Evolutionary conservation across 2,113 vertebrate genomes (phyloP), one percentile per base, ranked within the genome.

Genomic region (Donacobius atricapilla): DNA sequence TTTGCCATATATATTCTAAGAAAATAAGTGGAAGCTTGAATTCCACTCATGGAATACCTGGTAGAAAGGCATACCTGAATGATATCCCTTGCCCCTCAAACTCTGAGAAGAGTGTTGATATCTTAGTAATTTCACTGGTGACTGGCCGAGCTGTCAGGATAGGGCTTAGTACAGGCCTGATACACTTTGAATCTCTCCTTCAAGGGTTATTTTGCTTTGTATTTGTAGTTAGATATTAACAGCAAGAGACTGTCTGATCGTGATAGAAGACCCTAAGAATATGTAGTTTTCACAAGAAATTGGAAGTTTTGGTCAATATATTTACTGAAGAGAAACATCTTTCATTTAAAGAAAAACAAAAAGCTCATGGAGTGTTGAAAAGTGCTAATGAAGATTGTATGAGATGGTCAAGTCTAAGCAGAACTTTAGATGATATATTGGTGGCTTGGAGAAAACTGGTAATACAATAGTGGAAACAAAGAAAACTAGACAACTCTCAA

Each of bases 401-500:
- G 27, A 87, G 12, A 33, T 2, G 7, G 3, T 53, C 37, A 81
- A 7, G 37, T 78, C 42, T 69, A 66, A 87, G 35, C 23, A 82
- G 72, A 79, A 35, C 33, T 63, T 78, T 11, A 48, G 16, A 22
- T 35, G 25, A 37, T 65, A 11, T 25, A 10, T 75, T 84, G 15
- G 12, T 86, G 56, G 7, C 13, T 76, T 70, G 83, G 51, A 75
- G 24, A 87, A 71, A 91, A 83, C 20, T 61, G 17, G 5, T 65
- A 69, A 33, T 54, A 23, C 9, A 30, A 4, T 19, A 73, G n/a
- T 0, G 1, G 31, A 63, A 78, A 64, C 20, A 77, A 60, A 56
- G 37, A 33, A 5, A 10, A 4, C 0, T 11, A 56, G 35, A n/a
- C 33, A 25, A 35, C 4, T 7, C 6, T 4, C 6, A 54, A 30